Conservation (phyloP, 1,140 invertebrate genomes). For the Drosophila asahinai region DNA sequence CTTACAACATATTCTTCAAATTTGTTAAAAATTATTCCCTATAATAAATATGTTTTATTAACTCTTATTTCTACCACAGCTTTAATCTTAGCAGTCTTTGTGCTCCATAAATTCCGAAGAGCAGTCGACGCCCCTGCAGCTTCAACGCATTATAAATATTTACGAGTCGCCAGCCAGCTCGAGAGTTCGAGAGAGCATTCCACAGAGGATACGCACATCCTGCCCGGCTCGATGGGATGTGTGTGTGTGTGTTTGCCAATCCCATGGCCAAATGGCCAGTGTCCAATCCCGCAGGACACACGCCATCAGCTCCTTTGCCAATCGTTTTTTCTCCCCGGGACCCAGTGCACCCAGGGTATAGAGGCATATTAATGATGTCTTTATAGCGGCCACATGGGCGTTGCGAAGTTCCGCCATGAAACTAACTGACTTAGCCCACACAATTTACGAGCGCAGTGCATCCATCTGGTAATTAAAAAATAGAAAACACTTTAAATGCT, state of each 20-base stretch:
- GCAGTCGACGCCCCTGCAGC: conserved; percentile 23
- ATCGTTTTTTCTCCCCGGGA: conserved; percentile 40
- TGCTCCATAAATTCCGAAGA: conserved; percentile 27
- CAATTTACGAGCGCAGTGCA: conserved; percentile 68
- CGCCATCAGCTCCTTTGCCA: conserved; percentile 24
- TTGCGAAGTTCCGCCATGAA: not conserved
- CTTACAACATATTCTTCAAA: not conserved
- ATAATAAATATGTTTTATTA: conserved; percentile 1
- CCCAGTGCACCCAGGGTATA: conserved; percentile 16
- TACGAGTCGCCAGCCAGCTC: conserved; percentile 30
- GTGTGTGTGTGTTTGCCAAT: conserved; percentile 24
- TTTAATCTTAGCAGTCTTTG: conserved; percentile 1
- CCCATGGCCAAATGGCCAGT: conserved; percentile 34
- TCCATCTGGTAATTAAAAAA: conserved; percentile 79
- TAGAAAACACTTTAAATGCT: conserved; percentile 59
- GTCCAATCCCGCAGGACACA: conserved; percentile 37
- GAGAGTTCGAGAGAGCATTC: conserved; percentile 2
- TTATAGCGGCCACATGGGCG: conserved; percentile 38
- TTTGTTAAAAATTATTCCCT: no score
- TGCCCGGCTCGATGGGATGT: not conserved
- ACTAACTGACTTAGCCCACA: conserved; percentile 32
- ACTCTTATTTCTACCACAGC: not conserved
- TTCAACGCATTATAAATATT: conserved; percentile 62
- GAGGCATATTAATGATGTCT: conserved; percentile 70
- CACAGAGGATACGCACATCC: conserved; percentile 26